A percentile compares a stretch with the other conserved stretches of the same genome.
These are phyloP conservation scores for Drosophila cardini DNA, from an alignment of 1,140 invertebrate genomes.

Conservation along the genomic window DNA sequence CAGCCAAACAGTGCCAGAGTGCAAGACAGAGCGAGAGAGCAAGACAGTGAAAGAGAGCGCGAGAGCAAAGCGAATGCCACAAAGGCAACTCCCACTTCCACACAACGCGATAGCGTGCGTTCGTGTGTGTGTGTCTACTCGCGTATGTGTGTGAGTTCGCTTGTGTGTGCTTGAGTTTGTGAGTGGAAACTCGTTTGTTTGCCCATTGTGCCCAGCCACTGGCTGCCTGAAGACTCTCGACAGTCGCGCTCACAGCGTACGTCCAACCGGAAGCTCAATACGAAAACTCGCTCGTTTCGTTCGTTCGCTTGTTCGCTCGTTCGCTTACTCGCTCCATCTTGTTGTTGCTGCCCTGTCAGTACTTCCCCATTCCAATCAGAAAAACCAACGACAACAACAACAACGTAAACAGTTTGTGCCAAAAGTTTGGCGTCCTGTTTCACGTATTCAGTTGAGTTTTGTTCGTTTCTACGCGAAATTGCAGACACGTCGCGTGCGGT, in stretches of 20 bases:
- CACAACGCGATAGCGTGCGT: slow-evolving; percentile 44
- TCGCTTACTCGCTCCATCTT: slow-evolving; percentile 63
- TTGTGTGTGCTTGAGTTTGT: slow-evolving; percentile 39
- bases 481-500: slow-evolving; percentile 34
- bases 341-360: not conserved
- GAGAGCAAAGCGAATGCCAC: slow-evolving; percentile 12
- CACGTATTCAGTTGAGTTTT: slow-evolving; percentile 63
- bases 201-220: slow-evolving; percentile 52
- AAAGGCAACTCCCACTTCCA: slow-evolving; percentile 76
- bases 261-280: slow-evolving; percentile 76
- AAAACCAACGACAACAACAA: slow-evolving; percentile 39
- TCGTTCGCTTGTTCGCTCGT: slow-evolving; percentile 40
- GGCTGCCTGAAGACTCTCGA: slow-evolving; percentile 24
- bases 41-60: slow-evolving; percentile 22
- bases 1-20: slow-evolving; percentile 12
- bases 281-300: slow-evolving; percentile 45
- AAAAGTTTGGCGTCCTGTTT: slow-evolving; percentile 47
- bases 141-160: slow-evolving; percentile 24
- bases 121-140: slow-evolving; percentile 1
- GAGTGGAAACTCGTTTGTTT: slow-evolving; percentile 75
- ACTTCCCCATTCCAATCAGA: slow-evolving; percentile 76
- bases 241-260: slow-evolving; percentile 68
- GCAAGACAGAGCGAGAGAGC: slow-evolving; percentile 33
- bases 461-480: slow-evolving; percentile 45
- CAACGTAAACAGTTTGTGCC: slow-evolving; percentile 27